Evolutionary conservation across 2,888 invertebrate genomes (phyloP).

Genomic region (Barypeithes pellucidus): DNA sequence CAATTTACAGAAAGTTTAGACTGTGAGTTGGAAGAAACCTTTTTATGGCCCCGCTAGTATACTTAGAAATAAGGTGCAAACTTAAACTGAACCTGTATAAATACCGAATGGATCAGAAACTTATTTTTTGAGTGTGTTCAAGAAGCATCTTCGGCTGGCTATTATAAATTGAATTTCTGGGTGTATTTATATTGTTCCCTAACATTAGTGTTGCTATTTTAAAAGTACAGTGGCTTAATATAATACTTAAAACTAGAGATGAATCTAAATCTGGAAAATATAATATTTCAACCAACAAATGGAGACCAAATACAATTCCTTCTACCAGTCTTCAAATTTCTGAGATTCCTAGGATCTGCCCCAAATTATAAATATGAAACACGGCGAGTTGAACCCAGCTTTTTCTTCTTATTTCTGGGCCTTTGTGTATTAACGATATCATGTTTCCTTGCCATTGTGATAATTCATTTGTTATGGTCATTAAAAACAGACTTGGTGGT

Average conservation of each 20-base stretch:
- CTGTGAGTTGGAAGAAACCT: too few relatives aligned
- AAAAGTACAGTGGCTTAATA: too few relatives aligned
- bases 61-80: too few relatives aligned
- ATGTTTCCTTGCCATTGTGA: not conserved
- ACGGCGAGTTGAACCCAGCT: not conserved
- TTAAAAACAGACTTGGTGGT: not conserved
- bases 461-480: not conserved
- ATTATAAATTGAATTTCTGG: too few relatives aligned
- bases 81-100: too few relatives aligned
- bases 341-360: slow-evolving; percentile 17
- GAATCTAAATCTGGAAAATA: not conserved
- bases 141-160: too few relatives aligned
- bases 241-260: not conserved
- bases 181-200: too few relatives aligned
- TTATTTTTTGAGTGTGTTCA: too few relatives aligned
- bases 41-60: too few relatives aligned
- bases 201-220: too few relatives aligned
- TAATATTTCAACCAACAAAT: slow-evolving; percentile 3
- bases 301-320: slow-evolving; percentile 27
- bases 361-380: slow-evolving; percentile 18
- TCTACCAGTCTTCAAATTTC: not conserved
- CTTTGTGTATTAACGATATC: not conserved
- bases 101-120: too few relatives aligned
- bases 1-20: too few relatives aligned
- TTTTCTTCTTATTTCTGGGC: not conserved